Percentiles rank a stretch among this genome's conserved stretches.
Conservation (phyloP, 2,113 vertebrate species). For the Polypterus bichir region DNA sequence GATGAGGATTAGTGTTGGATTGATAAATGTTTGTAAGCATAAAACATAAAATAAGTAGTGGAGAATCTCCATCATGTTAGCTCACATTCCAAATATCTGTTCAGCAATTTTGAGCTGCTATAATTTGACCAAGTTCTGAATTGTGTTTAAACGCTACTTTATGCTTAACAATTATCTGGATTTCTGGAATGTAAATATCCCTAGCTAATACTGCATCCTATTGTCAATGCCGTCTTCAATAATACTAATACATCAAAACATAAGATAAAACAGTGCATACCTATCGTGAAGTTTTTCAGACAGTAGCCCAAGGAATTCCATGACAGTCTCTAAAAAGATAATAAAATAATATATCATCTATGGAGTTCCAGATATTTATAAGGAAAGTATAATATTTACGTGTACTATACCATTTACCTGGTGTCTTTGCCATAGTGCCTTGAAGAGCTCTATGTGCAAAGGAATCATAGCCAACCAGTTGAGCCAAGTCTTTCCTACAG, state of each 20-base stretch:
- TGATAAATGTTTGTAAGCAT: too few species aligned
- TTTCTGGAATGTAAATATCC: too few species aligned
- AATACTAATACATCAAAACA: background rate
- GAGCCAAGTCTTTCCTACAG: slow-evolving; percentile 69
- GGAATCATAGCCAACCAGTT: slow-evolving; percentile 75
- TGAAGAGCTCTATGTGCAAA: slow-evolving; percentile 83
- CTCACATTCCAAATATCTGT: too few species aligned
- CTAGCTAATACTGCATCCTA: too few species aligned
- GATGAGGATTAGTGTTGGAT: too few species aligned
- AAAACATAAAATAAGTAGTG: too few species aligned
- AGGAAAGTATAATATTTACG: slow-evolving; percentile 15
- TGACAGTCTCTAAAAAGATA: slow-evolving; percentile 67
- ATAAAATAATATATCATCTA: slow-evolving; percentile 13
- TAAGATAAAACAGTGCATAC: slow-evolving; percentile 38
- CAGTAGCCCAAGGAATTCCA: slow-evolving; percentile 76
- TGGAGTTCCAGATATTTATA: background rate
- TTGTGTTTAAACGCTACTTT: too few species aligned
- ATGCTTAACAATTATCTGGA: too few species aligned
- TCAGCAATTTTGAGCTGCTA: too few species aligned
- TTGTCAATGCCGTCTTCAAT: too few species aligned
- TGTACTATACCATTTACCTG: slow-evolving; percentile 52
- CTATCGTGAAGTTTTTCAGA: slow-evolving; percentile 76
- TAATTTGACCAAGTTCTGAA: too few species aligned
- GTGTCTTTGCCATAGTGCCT: slow-evolving; percentile 82
- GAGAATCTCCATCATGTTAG: too few species aligned